Percentiles rank a stretch among this genome's conserved stretches.
Conservation (phyloP, 2,113 vertebrate genomes). For the Monarcha castaneiventris region DNA sequence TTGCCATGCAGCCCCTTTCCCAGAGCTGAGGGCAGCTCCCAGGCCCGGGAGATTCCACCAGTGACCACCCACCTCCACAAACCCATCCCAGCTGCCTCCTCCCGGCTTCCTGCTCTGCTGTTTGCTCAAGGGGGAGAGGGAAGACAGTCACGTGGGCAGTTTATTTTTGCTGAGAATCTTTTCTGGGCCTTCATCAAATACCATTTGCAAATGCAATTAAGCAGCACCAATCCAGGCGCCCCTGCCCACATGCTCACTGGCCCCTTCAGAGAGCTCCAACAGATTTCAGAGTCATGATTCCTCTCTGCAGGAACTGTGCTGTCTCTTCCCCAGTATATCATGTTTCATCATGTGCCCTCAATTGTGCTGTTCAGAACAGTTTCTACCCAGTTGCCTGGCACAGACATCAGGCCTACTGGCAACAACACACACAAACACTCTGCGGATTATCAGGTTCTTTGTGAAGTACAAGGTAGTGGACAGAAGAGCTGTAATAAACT, state of each 20-base stretch:
- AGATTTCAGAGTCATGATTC: background rate
- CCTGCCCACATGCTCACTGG: background rate
- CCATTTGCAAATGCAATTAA: background rate
- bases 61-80: background rate
- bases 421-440: background rate
- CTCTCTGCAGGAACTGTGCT: background rate
- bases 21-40: background rate
- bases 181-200: background rate
- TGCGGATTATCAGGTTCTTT: background rate
- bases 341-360: background rate
- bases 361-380: background rate
- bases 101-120: background rate
- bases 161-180: background rate
- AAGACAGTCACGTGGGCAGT: background rate
- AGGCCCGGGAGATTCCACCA: accelerated
- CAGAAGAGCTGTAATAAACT: background rate
- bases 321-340: background rate
- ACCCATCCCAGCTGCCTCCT: background rate
- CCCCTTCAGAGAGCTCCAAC: background rate
- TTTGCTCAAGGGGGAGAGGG: background rate
- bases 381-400: background rate
- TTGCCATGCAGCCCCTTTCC: background rate
- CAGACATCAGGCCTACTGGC: background rate
- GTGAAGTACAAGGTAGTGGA: background rate
- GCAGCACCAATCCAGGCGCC: accelerated